Percentiles rank a stretch among this genome's conserved stretches.
Evolutionary conservation across 2,113 vertebrate species (phyloP).

Genomic region (Nothoprocta pentlandii): DNA sequence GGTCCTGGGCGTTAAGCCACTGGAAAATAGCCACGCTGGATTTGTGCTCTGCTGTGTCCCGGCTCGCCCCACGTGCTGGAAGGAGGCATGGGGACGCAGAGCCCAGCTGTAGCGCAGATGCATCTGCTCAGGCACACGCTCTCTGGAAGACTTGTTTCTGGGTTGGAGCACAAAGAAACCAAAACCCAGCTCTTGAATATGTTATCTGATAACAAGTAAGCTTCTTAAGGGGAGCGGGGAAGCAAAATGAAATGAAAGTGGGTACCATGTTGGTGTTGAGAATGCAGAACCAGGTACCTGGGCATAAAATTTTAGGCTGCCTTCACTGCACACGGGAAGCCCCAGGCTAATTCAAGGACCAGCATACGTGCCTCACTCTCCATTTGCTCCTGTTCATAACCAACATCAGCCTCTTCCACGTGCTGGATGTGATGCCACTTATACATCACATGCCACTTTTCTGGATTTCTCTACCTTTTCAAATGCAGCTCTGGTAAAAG

Average conservation of each 20-base stretch:
- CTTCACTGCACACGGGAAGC: not conserved
- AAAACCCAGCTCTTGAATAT: constrained; percentile 5
- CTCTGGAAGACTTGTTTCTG: constrained; percentile 21
- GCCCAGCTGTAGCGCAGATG: constrained; percentile 67
- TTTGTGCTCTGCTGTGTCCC: constrained; percentile 9
- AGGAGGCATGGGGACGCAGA: constrained; percentile 47
- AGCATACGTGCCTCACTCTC: not conserved
- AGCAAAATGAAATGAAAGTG: not conserved
- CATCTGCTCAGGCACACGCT: constrained; percentile 11
- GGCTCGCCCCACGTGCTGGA: constrained; percentile 49
- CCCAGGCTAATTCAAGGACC: not conserved
- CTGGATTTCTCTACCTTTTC: not conserved
- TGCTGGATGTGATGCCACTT: not conserved
- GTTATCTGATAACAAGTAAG: not conserved
- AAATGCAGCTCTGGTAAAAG: not conserved
- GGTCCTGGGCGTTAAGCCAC: constrained; percentile 60
- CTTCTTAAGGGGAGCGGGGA: not conserved
- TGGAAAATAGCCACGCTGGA: constrained; percentile 56
- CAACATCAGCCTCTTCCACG: not conserved
- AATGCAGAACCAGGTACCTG: not conserved
- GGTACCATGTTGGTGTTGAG: not conserved
- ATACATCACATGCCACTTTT: not conserved
- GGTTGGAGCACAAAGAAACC: constrained; percentile 27
- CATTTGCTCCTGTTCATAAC: not conserved
- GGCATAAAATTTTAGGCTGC: not conserved